phyloP scores from a whole-genome alignment of 2,888 invertebrate species.

The Lasioglossum vierecki region DNA sequence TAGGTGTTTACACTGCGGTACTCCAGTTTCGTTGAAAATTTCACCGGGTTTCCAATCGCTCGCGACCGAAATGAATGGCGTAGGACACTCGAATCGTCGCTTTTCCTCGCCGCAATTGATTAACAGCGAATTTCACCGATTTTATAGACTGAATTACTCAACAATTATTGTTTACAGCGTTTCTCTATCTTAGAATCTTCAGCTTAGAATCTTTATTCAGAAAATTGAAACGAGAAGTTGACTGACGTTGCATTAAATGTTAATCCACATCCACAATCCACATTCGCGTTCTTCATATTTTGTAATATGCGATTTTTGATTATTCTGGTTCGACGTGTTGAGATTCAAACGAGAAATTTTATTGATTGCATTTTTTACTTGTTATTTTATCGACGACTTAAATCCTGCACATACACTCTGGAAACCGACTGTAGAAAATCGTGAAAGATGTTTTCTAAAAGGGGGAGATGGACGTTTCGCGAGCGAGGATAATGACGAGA shows the following conservation, averaged over 20 bases:
- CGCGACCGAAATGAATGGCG: slow-evolving; percentile 10
- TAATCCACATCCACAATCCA: too few species aligned
- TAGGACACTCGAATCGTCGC: not conserved
- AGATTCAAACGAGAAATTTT: too few species aligned
- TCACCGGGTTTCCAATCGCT: slow-evolving; percentile 49
- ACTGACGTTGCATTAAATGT: too few species aligned
- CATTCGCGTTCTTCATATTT: too few species aligned
- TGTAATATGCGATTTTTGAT: too few species aligned
- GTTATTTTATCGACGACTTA: too few species aligned
- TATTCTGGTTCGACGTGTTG: too few species aligned
- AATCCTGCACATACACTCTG: too few species aligned
- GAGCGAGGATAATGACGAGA: not conserved
- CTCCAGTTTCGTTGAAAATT: slow-evolving; percentile 63
- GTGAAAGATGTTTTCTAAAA: not conserved
- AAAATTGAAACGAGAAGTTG: too few species aligned
- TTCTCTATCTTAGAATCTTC: not conserved
- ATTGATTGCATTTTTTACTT: too few species aligned
- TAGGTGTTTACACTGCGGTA: slow-evolving; percentile 40
- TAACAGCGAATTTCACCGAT: slow-evolving; percentile 24
- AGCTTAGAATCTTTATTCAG: too few species aligned
- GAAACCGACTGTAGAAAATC: not conserved
- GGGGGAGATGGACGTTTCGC: not conserved
- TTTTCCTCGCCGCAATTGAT: not conserved
- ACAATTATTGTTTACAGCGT: not conserved
- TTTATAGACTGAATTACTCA: slow-evolving; percentile 16